A percentile compares a stretch with the other conserved stretches of the same genome.
phyloP scores from a whole-genome alignment of 2,113 vertebrate species.

The Motacilla tschutschensis region DNA sequence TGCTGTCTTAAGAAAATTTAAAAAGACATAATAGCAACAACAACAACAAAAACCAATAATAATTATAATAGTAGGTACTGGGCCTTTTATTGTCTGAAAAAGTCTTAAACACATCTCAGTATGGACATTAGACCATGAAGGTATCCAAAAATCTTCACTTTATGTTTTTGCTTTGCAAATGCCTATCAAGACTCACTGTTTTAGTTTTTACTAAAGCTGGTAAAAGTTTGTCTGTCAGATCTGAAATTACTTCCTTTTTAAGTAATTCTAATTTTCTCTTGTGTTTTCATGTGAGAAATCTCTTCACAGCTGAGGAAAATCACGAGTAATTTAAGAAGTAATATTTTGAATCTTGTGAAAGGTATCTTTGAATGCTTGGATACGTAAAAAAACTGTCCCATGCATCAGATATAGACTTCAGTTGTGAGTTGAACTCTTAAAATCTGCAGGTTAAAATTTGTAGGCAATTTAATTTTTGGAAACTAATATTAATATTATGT shows the following conservation, averaged over 20 bases:
- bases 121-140: background rate
- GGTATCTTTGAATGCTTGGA: background rate
- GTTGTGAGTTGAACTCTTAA: background rate
- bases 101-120: background rate
- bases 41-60: background rate
- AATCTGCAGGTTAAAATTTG: background rate
- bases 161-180: background rate
- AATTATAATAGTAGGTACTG: too few species aligned
- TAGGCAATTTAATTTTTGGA: background rate
- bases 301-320: background rate
- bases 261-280: background rate
- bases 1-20: background rate
- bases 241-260: background rate
- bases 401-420: background rate
- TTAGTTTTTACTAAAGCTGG: background rate
- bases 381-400: background rate
- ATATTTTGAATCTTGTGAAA: background rate
- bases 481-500: background rate
- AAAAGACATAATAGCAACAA: background rate
- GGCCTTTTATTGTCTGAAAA: background rate
- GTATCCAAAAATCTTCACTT: background rate
- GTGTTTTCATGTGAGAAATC: background rate
- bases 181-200: background rate
- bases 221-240: background rate
- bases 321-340: background rate